A percentile compares a stretch with the other conserved stretches of the same genome.
These are phyloP conservation scores for Gymnobelideus leadbeateri DNA, from an alignment of 2,113 vertebrate genomes.

Conservation along the genomic window DNA sequence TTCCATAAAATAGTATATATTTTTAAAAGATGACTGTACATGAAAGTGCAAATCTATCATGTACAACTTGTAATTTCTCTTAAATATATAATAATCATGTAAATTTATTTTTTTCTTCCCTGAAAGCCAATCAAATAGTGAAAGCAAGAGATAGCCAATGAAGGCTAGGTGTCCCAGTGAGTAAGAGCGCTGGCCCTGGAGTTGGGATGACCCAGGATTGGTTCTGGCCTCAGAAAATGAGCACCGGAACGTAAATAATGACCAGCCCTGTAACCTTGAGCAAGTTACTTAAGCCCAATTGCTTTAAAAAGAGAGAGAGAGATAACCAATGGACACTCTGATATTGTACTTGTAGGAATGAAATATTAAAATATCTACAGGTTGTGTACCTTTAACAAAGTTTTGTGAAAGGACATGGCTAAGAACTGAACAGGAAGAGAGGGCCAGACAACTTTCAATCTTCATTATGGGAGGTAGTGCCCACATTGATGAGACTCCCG, in stretches of 20 bases:
- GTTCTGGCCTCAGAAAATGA: no score
- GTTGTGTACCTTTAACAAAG: not conserved
- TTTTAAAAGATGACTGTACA: not conserved
- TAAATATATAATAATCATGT: not conserved
- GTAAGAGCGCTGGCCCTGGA: no score
- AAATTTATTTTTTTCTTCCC: not conserved
- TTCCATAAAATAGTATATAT: not conserved
- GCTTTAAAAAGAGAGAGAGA: constrained; percentile 3
- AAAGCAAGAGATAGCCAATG: not conserved
- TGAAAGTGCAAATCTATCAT: not conserved
- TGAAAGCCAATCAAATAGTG: not conserved
- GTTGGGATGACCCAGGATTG: no score
- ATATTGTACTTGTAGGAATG: not conserved
- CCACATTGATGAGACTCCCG: not conserved
- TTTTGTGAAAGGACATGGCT: not conserved
- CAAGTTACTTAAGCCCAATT: no score
- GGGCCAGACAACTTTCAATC: not conserved
- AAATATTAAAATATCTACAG: not conserved
- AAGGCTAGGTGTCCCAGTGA: no score
- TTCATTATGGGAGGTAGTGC: not conserved
- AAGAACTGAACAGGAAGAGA: not conserved
- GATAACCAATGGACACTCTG: not conserved
- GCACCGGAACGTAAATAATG: no score
- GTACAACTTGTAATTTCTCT: not conserved
- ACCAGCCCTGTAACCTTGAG: no score